Percentiles rank a stretch among this genome's conserved stretches.
Evolutionary conservation across 2,797 vertebrate genomes (phyloP).

Genomic region (Scolopax rusticola): DNA sequence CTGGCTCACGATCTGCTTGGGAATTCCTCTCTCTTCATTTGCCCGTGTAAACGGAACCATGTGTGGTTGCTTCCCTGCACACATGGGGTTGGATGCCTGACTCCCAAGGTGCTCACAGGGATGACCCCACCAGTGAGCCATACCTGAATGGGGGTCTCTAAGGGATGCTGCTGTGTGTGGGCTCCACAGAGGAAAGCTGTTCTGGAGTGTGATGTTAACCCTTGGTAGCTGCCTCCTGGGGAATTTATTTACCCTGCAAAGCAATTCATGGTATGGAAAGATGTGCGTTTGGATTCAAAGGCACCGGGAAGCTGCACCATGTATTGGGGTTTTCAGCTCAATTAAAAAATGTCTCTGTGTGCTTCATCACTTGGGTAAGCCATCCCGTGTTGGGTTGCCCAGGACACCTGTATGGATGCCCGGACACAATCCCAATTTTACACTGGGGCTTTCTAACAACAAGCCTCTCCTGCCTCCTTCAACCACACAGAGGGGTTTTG

Average conservation of each 20-base stretch:
- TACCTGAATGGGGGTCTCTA: fast-evolving
- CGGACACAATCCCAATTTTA: fast-evolving
- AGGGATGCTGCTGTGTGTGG: background rate
- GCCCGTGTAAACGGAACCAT: fast-evolving
- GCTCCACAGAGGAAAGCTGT: background rate
- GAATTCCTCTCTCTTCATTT: background rate
- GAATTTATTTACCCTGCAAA: background rate
- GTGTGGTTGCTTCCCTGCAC: background rate
- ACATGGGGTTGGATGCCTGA: fast-evolving
- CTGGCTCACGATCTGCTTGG: background rate
- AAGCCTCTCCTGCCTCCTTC: background rate
- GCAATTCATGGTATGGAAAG: background rate
- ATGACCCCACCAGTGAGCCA: fast-evolving
- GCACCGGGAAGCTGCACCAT: background rate
- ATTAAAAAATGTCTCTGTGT: background rate
- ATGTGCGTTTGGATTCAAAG: background rate
- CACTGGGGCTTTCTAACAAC: background rate
- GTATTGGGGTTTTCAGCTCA: background rate
- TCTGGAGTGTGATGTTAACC: fast-evolving
- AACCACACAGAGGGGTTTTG: background rate
- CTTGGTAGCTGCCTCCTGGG: background rate
- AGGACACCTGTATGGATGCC: background rate
- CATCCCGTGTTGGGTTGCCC: fast-evolving
- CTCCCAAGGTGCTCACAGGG: fast-evolving
- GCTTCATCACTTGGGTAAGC: background rate